These are phyloP conservation scores for Carollia perspicillata DNA, from an alignment of 2,113 vertebrate genomes.

Conservation along the genomic window DNA sequence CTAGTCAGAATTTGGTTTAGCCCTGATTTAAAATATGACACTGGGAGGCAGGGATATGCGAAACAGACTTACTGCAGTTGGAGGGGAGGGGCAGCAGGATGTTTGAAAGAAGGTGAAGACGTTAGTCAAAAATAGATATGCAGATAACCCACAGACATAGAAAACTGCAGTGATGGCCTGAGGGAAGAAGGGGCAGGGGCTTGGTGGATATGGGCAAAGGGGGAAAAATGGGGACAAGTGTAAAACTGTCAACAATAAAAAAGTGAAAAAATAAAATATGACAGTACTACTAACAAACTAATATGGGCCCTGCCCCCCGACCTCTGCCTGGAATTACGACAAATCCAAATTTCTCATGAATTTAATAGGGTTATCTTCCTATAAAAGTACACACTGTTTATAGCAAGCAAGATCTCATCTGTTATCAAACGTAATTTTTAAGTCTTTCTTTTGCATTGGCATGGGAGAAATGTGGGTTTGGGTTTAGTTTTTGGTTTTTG, in stretches of 20 bases:
- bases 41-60: too few species aligned
- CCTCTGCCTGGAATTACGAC: neutral
- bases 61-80: too few species aligned
- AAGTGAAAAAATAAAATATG: neutral
- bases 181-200: too few species aligned
- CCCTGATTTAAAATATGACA: neutral
- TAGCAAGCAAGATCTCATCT: constrained; percentile 6
- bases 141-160: too few species aligned
- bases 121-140: too few species aligned
- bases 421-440: constrained; percentile 23
- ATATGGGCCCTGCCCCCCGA: neutral
- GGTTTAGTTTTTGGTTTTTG: neutral
- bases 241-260: too few species aligned
- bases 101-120: too few species aligned
- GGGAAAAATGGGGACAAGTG: too few species aligned
- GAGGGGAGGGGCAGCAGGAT: too few species aligned
- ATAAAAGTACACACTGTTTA: neutral
- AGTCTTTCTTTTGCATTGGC: constrained; percentile 10
- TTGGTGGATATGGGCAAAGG: too few species aligned
- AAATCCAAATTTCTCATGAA: neutral
- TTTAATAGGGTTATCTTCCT: neutral
- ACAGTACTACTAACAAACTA: neutral
- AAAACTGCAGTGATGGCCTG: too few species aligned
- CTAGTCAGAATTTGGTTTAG: neutral
- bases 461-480: constrained; percentile 19